A percentile compares a stretch with the other conserved stretches of the same genome.
Conservation (phyloP, 30 jellyfish, hydroid and myxozoan genomes). For the Cassiopea xamachana region DNA sequence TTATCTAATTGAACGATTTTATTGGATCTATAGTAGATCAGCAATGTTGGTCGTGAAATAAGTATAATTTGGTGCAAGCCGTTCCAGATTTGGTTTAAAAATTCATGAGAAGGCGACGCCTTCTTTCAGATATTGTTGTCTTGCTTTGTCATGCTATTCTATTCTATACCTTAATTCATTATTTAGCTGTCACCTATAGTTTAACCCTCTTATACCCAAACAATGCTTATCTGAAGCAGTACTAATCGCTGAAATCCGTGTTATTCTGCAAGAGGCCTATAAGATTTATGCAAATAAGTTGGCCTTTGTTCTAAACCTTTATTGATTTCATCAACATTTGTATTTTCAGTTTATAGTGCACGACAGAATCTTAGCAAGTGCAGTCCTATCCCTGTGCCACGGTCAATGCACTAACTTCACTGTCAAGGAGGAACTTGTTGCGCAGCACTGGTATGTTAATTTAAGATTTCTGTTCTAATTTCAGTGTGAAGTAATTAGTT, state of each 20-base stretch:
- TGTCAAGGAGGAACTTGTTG: not conserved
- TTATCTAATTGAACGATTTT: slow-evolving; percentile 18
- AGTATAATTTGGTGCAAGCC: slow-evolving; percentile 17
- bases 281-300: not conserved
- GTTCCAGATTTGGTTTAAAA: slow-evolving; percentile 31
- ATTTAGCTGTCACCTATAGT: slow-evolving; percentile 12
- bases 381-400: not conserved
- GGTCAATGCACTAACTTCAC: not conserved
- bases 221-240: slow-evolving; percentile 6
- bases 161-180: not conserved
- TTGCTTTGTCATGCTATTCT: not conserved
- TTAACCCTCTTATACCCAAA: slow-evolving; percentile 15
- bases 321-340: not conserved
- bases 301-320: not conserved
- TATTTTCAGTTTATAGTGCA: not conserved
- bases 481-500: not conserved
- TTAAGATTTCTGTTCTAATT: not conserved
- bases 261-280: not conserved
- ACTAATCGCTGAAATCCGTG: slow-evolving; percentile 1
- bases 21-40: slow-evolving; percentile 38
- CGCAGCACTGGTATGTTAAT: not conserved
- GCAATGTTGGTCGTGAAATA: slow-evolving; percentile 6
- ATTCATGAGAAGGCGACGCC: slow-evolving; percentile 52
- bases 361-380: not conserved
- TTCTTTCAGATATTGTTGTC: not conserved